These are phyloP conservation scores for Chironex yamaguchii DNA, from an alignment of 30 jellyfish, hydroid and myxozoan genomes.

Conservation along the genomic window DNA sequence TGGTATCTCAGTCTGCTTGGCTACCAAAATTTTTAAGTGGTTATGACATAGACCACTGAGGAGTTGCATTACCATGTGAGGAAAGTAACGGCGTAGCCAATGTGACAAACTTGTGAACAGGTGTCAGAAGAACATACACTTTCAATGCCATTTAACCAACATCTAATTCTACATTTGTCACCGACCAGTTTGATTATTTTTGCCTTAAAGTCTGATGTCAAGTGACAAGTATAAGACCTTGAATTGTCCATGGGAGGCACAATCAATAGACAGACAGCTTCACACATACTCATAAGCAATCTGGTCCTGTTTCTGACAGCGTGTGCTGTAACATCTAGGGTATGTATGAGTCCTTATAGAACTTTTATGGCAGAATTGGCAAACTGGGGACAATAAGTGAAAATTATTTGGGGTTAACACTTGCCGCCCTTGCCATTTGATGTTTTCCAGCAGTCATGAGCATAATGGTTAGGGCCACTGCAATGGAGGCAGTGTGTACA, in stretches of 20 bases:
- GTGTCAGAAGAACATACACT: background rate
- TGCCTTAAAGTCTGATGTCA: background rate
- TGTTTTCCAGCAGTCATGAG: background rate
- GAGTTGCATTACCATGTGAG: background rate
- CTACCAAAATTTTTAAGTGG: background rate
- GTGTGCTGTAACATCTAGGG: background rate
- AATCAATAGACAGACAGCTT: background rate
- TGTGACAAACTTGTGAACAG: background rate
- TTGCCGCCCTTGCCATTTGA: background rate
- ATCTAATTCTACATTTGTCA: background rate
- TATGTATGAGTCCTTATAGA: background rate
- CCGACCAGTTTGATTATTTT: background rate
- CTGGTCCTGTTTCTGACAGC: background rate
- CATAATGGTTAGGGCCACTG: background rate
- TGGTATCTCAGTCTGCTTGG: constrained; percentile 35
- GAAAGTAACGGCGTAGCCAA: background rate
- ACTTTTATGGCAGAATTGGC: background rate
- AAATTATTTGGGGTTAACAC: background rate
- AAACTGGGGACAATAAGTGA: background rate
- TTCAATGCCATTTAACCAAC: background rate
- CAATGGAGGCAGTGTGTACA: background rate
- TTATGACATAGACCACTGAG: background rate
- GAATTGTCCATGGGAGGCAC: background rate
- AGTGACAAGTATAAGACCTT: background rate
- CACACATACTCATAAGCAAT: background rate